Conservation (phyloP, 2,888 invertebrate genomes). For the Exocentrus adspersus region DNA sequence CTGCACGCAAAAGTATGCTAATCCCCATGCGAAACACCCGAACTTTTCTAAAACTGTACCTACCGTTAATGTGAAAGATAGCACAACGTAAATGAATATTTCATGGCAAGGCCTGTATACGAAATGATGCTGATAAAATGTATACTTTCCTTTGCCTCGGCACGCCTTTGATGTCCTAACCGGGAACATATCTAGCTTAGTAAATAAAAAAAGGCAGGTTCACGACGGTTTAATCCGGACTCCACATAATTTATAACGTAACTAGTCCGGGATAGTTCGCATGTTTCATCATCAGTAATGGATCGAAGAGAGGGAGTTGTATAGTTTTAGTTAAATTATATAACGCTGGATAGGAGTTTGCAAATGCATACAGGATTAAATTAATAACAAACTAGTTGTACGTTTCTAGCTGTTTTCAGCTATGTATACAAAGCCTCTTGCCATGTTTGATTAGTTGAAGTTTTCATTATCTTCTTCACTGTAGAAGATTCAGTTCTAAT, state of each 20-base stretch:
- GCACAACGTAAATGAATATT: background rate
- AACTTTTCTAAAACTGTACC: background rate
- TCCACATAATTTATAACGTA: background rate
- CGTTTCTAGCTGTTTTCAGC: too few species aligned
- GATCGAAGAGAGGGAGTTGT: too few species aligned
- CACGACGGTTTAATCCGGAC: background rate
- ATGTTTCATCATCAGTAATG: too few species aligned
- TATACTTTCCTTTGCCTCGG: background rate
- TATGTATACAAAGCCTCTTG: too few species aligned
- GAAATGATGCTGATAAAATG: conserved; percentile 3
- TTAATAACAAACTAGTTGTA: too few species aligned
- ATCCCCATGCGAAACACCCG: background rate
- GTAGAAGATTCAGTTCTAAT: too few species aligned
- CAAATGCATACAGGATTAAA: too few species aligned
- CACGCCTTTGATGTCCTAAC: background rate
- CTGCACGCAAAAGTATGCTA: background rate
- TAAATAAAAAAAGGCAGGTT: background rate
- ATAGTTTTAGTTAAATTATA: too few species aligned
- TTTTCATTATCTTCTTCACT: too few species aligned
- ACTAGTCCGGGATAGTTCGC: background rate
- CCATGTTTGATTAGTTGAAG: too few species aligned
- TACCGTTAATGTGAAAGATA: background rate
- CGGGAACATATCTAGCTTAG: background rate
- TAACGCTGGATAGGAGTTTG: too few species aligned
- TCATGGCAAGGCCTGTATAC: background rate